Evolutionary conservation across 2,797 vertebrate genomes (phyloP).

Genomic region (Melanotaenia parkinsoni): DNA sequence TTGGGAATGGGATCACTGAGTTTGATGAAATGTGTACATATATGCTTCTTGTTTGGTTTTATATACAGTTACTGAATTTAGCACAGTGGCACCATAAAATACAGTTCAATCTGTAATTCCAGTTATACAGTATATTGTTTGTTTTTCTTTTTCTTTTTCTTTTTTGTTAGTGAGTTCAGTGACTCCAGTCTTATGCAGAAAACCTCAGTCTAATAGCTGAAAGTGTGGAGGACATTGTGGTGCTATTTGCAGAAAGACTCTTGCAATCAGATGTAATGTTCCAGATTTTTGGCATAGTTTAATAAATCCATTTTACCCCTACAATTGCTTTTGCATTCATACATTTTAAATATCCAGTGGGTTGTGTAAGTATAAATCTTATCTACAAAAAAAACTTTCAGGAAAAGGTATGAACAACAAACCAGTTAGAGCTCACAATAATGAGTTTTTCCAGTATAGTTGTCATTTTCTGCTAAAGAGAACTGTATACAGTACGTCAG

Average conservation of each 20-base stretch:
- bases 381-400: background rate
- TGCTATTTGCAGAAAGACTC: conserved; percentile 63
- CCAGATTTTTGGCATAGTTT: conserved; percentile 69
- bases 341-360: background rate
- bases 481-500: background rate
- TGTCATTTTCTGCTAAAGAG: background rate
- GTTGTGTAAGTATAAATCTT: background rate
- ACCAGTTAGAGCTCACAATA: background rate
- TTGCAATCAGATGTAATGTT: conserved; percentile 58
- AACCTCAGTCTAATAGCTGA: conserved; percentile 14
- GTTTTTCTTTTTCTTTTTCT: too few species aligned
- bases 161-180: too few species aligned
- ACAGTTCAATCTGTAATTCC: too few species aligned
- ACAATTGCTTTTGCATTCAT: background rate
- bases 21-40: too few species aligned
- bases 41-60: too few species aligned
- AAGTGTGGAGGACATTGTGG: conserved; percentile 41
- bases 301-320: conserved; percentile 57
- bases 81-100: too few species aligned
- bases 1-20: too few species aligned
- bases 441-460: background rate
- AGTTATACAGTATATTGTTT: too few species aligned
- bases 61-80: too few species aligned
- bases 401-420: background rate
- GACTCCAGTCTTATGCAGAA: too few species aligned